Evolutionary conservation across 2,113 vertebrate species (phyloP).

Genomic region (Nanorana parkeri): DNA sequence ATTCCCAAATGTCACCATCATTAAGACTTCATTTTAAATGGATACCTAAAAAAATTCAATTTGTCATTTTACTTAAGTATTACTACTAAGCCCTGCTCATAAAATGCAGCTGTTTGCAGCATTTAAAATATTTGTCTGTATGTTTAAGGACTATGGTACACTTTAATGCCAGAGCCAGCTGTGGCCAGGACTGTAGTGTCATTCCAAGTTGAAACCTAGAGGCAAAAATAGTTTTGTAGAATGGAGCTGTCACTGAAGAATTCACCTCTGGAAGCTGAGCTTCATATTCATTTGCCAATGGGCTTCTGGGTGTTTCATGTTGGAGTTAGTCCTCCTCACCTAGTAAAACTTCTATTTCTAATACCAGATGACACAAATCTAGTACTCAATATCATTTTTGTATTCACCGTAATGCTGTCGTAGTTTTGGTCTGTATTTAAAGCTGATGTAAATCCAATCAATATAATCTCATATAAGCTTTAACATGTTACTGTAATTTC

Average conservation of each 20-base stretch:
- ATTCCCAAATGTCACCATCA: background rate
- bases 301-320: conserved; percentile 3
- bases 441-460: too few relatives aligned
- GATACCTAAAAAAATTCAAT: background rate
- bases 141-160: conserved; percentile 58
- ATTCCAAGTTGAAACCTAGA: conserved; percentile 65
- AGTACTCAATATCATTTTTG: too few relatives aligned
- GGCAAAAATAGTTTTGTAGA: conserved; percentile 70
- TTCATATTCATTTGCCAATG: conserved; percentile 53
- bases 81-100: conserved; percentile 6
- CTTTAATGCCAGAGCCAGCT: conserved; percentile 57
- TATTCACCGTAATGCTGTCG: too few relatives aligned
- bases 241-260: conserved; percentile 76
- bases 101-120: conserved; percentile 40
- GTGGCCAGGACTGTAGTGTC: conserved; percentile 63
- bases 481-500: too few relatives aligned
- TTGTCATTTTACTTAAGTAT: background rate
- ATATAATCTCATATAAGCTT: too few relatives aligned
- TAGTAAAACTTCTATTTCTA: background rate
- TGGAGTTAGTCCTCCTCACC: background rate
- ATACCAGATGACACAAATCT: too few relatives aligned
- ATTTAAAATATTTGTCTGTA: conserved; percentile 61
- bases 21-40: background rate
- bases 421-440: too few relatives aligned
- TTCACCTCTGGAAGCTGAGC: conserved; percentile 68